A percentile compares a stretch with the other conserved stretches of the same genome.
These are phyloP conservation scores for Ptychadena robeensis DNA, from an alignment of 2,797 vertebrate species.

Conservation along the genomic window DNA sequence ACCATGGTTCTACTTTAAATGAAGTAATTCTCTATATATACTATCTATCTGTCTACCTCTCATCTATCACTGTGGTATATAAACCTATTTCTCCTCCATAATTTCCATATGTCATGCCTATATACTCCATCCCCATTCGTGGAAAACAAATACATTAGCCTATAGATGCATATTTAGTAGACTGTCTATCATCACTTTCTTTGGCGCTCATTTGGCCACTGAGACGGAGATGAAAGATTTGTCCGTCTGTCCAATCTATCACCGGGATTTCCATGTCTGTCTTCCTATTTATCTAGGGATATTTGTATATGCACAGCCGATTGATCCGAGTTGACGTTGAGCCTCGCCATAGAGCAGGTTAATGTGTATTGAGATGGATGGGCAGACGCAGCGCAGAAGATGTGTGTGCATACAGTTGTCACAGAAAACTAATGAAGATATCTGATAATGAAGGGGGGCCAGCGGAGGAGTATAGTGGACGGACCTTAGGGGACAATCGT, in stretches of 20 bases:
- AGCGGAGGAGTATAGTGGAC: slow-evolving; percentile 10
- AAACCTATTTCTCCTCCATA: too few species aligned
- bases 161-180: background rate
- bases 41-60: too few species aligned
- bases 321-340: background rate
- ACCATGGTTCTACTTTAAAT: too few species aligned
- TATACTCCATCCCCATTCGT: too few species aligned
- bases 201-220: background rate
- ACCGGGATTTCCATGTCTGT: background rate
- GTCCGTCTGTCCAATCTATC: background rate
- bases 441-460: slow-evolving; percentile 36
- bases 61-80: too few species aligned
- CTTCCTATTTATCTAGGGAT: background rate
- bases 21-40: too few species aligned
- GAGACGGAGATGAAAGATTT: background rate
- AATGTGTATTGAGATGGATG: slow-evolving; percentile 24
- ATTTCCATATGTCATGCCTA: too few species aligned
- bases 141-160: too few species aligned
- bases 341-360: background rate
- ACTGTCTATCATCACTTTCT: background rate
- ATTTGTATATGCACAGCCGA: background rate
- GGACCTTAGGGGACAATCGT: slow-evolving; percentile 10
- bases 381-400: background rate
- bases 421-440: slow-evolving; percentile 26
- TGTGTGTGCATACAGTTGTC: slow-evolving; percentile 18